Conservation (phyloP, 2,888 invertebrate species). For the Sipha maydis region DNA sequence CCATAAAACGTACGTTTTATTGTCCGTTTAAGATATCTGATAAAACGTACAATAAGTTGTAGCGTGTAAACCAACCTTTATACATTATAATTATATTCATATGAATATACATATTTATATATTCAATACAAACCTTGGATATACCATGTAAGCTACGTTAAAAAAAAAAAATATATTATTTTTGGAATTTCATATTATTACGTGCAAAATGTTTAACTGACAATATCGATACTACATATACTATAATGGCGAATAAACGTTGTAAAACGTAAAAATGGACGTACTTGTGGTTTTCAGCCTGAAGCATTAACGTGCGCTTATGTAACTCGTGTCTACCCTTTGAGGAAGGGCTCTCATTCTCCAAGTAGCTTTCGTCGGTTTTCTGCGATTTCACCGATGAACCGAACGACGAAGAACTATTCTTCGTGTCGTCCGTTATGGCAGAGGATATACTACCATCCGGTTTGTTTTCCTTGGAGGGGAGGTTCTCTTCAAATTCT, state of each 20-base stretch:
- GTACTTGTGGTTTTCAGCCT: constrained; percentile 47
- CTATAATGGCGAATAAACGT: neutral
- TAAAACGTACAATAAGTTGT: too few species aligned
- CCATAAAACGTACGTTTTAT: too few species aligned
- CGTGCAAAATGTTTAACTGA: neutral
- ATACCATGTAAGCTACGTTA: neutral
- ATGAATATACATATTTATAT: too few species aligned
- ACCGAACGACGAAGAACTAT: constrained; percentile 31
- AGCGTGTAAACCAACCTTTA: too few species aligned
- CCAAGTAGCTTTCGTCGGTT: constrained; percentile 36
- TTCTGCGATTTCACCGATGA: constrained; percentile 41
- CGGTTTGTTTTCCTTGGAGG: constrained; percentile 21
- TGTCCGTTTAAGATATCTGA: too few species aligned
- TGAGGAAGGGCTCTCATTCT: neutral
- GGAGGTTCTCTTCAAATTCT: constrained; percentile 35
- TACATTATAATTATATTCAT: too few species aligned
- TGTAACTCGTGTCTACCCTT: constrained; percentile 31
- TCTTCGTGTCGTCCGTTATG: constrained; percentile 39
- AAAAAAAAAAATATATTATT: constrained; percentile 14
- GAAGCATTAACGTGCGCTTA: constrained; percentile 19
- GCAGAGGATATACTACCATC: constrained; percentile 19
- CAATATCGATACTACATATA: neutral
- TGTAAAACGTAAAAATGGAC: neutral
- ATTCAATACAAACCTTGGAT: constrained; percentile 33
- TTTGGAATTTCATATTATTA: neutral